Base-by-base conservation (phyloP, 2,888 invertebrate species). In the Gordius sp. region DNA sequence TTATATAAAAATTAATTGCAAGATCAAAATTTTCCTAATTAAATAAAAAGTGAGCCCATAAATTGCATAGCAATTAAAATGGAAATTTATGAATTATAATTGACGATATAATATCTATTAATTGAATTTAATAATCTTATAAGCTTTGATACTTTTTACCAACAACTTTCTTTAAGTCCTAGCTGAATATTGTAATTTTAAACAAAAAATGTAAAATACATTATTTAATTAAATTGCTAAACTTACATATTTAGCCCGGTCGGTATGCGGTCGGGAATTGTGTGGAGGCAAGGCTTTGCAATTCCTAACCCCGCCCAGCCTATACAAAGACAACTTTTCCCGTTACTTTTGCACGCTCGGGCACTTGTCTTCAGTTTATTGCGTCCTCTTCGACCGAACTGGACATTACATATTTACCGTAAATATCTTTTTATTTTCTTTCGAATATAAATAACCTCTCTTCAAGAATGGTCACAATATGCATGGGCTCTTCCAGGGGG, bases 321-420 rank as follows among this genome's bases (percentile, higher is more conserved):
- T 4, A 4, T 47, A 47, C 47, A 4, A 8, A 4, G 20, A 8
- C 8, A 8, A 47, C 4, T 47, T 47, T 20, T 8, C 47, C 8
- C 47, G 8, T 4, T n/a, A 47, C 4, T 18, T 23, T 23, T 47
- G 82, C 59, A 85, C 86, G 1, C 74, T 89, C 55, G 93, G 91
- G 0, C 97, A 97, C 68, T 75, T 93, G 58, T 84, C 87, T 0
- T 82, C 89, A n/a, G 89, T 91, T 1, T 97, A 91, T 73, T 97
- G 93, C 71, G 78, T 93, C 26, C 75, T 82, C 24, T 91, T 86
- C 71, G 93, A 97, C 72, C 76, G 81, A 61, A 81, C 83, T 13
- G 91, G 91, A 1, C 76, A 78, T 65, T 87, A 81, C 66, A 80
- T 91, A 60, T 77, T 91, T 62, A 91, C 91, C 0, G 81, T 80